Evolutionary conservation across 2,888 invertebrate species (phyloP), one percentile per base, ranked within the genome.

Genomic region (Cheilosia urbana): DNA sequence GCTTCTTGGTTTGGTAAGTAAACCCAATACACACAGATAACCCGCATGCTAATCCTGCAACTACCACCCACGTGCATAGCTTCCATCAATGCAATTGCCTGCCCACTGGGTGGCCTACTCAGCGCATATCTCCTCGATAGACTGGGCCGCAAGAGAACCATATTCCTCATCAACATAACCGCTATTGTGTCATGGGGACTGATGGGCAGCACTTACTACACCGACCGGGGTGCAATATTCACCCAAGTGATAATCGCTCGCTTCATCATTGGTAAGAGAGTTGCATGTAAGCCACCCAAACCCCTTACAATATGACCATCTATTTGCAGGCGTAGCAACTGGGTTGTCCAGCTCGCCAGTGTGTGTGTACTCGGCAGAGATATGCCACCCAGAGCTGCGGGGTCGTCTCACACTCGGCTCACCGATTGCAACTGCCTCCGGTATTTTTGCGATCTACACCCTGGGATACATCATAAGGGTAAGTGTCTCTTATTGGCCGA

Each of bases 391-490:
- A 0, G 93, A 92, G 87, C 93, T 94, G 68, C 92, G 95, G 88
- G 95, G 95, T 1, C 93, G 94, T 75, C 93, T 95, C 80, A 92
- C 95, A 7, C 94, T 95, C 6, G 93, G 92, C 2, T 93, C 94
- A 11, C 93, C 94, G 0, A 90, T 95, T 81, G 94, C 94, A 4
- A 93, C 95, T 58, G 94, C 95, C 0, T 82, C 93, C 4, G 95
- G 95, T 0, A 93, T 95, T 2, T 90, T 95, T 5, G 90, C 93
- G 0, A 93, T 94, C n/a, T 95, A 95, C 89, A 87, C 94, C 0
- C 90, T 95, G 13, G 95, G 95, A 0, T 89, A 88, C 80, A 85
- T 88, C 53, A 88, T 89, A 47, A 77, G 88, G 71, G 89, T 89
- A 84, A 80, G 80, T 65, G 19, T 2, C n/a, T 5, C 13, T 13